Evolutionary conservation across 2,888 invertebrate species (phyloP).

Genomic region (Xestia sexstrigata): DNA sequence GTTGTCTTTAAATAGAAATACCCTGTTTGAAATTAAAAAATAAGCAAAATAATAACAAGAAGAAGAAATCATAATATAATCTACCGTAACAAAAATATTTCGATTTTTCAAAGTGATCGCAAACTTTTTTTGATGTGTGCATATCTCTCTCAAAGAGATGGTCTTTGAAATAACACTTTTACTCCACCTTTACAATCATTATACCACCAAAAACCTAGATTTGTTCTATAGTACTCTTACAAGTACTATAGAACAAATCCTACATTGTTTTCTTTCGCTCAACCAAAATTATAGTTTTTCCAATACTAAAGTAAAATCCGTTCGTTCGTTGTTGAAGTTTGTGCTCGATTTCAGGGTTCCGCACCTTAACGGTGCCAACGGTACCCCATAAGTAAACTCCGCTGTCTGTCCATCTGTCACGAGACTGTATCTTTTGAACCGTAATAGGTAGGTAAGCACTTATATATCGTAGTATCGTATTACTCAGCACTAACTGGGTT

Average conservation of each 20-base stretch:
- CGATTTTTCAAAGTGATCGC: no score
- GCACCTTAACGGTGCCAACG: not conserved
- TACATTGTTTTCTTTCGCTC: slow-evolving; percentile 37
- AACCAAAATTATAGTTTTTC: slow-evolving; percentile 44
- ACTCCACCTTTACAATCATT: not conserved
- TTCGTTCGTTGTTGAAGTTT: slow-evolving; percentile 13
- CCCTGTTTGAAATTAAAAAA: no score
- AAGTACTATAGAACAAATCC: no score
- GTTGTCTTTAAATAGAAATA: no score
- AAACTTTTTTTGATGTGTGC: no score
- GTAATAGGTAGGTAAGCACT: not conserved
- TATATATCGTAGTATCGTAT: not conserved
- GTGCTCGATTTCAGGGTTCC: slow-evolving; percentile 6
- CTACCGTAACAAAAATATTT: no score
- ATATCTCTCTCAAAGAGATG: not conserved
- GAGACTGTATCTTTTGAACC: not conserved
- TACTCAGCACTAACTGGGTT: not conserved
- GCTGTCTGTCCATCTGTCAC: not conserved
- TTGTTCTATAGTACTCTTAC: not conserved
- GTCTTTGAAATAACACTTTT: not conserved
- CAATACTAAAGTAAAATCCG: slow-evolving; percentile 39
- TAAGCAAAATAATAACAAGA: no score
- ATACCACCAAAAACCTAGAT: slow-evolving; percentile 4
- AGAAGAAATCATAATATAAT: no score
- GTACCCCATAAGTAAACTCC: not conserved